Percentiles rank a stretch among this genome's conserved stretches.
These are phyloP conservation scores for Cynoglossus semilaevis DNA, from an alignment of 2,113 vertebrate genomes.

Conservation along the genomic window DNA sequence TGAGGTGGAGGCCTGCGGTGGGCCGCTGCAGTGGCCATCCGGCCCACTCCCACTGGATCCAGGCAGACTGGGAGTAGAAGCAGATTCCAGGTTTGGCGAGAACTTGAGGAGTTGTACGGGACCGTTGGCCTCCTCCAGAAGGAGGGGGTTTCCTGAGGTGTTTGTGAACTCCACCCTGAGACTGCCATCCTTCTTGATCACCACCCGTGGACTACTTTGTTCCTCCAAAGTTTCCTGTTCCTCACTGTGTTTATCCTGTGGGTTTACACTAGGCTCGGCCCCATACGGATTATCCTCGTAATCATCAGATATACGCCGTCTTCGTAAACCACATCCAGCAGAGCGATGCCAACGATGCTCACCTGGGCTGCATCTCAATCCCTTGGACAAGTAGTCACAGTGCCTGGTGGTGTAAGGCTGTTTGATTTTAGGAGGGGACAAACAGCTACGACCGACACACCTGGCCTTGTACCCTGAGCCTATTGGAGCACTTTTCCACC, in stretches of 20 bases:
- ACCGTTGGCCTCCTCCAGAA: slow-evolving; percentile 72
- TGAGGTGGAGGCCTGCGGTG: slow-evolving; percentile 72
- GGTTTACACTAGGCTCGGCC: slow-evolving; percentile 72
- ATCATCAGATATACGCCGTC: slow-evolving; percentile 70
- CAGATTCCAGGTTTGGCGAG: slow-evolving; percentile 79
- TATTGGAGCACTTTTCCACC: slow-evolving; percentile 73
- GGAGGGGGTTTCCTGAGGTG: slow-evolving; percentile 64
- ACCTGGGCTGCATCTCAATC: slow-evolving; percentile 62
- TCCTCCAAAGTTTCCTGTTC: slow-evolving; percentile 71
- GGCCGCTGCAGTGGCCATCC: slow-evolving; percentile 63
- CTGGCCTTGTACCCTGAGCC: slow-evolving; percentile 82
- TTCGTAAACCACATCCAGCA: slow-evolving; percentile 66
- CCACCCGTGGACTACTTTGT: slow-evolving; percentile 87
- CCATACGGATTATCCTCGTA: slow-evolving; percentile 71
- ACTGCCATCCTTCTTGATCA: slow-evolving; percentile 92
- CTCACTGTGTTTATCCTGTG: slow-evolving; percentile 72
- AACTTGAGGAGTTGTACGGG: slow-evolving; percentile 91
- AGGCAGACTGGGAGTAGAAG: slow-evolving; percentile 67
- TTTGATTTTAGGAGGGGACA: slow-evolving; percentile 84
- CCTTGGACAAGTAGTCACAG: slow-evolving; percentile 79
- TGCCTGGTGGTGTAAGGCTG: slow-evolving; percentile 83
- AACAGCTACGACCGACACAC: slow-evolving; percentile 83
- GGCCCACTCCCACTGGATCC: slow-evolving; percentile 66
- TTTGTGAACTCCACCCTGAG: slow-evolving; percentile 93
- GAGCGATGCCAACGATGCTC: slow-evolving; percentile 69